Evolutionary conservation across 2,113 vertebrate species (phyloP).

Genomic region (Tenrec ecaudatus): DNA sequence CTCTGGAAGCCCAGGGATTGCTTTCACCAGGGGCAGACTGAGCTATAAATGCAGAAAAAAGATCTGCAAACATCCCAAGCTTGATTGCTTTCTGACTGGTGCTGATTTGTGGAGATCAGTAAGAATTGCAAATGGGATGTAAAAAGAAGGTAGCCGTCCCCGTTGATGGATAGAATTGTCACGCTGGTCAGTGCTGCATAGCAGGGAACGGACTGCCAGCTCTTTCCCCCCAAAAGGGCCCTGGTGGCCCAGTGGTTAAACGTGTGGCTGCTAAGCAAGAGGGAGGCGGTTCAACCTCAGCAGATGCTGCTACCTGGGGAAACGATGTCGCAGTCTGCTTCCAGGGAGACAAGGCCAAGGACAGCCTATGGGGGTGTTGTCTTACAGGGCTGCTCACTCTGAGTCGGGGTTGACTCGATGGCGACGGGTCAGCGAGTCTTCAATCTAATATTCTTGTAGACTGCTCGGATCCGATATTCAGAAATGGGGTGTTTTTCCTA

Average conservation of each 20-base stretch:
- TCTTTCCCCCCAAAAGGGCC: neutral
- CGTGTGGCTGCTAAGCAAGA: neutral
- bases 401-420: neutral
- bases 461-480: neutral
- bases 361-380: neutral
- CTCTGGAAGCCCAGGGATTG: neutral
- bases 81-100: constrained; percentile 42
- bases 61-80: constrained; percentile 2
- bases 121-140: neutral
- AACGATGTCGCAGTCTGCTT: neutral
- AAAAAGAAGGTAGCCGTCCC: constrained; percentile 2
- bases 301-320: neutral
- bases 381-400: neutral
- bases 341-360: neutral
- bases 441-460: neutral
- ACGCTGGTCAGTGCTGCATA: neutral
- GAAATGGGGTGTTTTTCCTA: too few relatives aligned
- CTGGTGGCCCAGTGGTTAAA: neutral
- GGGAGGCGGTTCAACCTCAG: neutral
- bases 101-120: constrained; percentile 28
- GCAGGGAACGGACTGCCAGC: neutral
- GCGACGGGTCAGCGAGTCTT: neutral
- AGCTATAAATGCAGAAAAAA: constrained; percentile 7
- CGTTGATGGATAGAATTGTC: neutral
- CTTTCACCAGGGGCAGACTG: constrained; percentile 23